Evolutionary conservation across 2,888 invertebrate genomes (phyloP), one percentile per base, ranked within the genome.

Genomic region (Ormyrus nitidulus): DNA sequence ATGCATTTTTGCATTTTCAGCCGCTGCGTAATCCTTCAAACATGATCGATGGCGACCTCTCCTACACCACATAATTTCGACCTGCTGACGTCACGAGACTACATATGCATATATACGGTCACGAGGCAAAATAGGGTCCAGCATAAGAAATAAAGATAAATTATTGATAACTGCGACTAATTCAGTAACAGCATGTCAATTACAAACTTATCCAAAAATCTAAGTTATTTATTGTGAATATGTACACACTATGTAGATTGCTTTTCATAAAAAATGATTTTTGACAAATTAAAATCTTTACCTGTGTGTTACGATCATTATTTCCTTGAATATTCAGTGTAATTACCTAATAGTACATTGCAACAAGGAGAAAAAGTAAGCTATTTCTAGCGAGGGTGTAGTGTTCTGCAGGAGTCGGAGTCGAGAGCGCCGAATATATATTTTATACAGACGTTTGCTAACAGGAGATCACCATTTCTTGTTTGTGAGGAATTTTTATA

Each of bases 21-120:
- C 79, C 61, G 79, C 79, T 19, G 79, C 79, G 74, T 79, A 79
- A 74, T 79, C 64, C 58, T 64, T 64, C 62, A 79, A 79, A 64
- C 11, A 53, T 68, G 70, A 74, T 70, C 58, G 69, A 79, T 74
- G 74, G 69, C 44, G 49, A 70, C 58, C 69, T 49, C 61, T 65
- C 58, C 56, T 64, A 56, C 70, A 79, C n/a, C 71, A 64, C 58
- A 56, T n/a, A 61, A 66, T 71, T 71, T 65, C 51, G 65, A 79
- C 61, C 79, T 58, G 74, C 74, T 58, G 54, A 80, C 75, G 71
- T 71, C 66, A 54, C 62, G 46, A 62, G 49, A 73, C 44, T 51
- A 66, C 66, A n/a, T 2, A 51, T 53, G 10, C 49, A 66, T 49
- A 53, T 9, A 48, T 56, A 66, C 44, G 6, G n/a, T 59, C 34